Conservation (phyloP, 2,888 invertebrate genomes). For the Oxyscelio sp. region DNA sequence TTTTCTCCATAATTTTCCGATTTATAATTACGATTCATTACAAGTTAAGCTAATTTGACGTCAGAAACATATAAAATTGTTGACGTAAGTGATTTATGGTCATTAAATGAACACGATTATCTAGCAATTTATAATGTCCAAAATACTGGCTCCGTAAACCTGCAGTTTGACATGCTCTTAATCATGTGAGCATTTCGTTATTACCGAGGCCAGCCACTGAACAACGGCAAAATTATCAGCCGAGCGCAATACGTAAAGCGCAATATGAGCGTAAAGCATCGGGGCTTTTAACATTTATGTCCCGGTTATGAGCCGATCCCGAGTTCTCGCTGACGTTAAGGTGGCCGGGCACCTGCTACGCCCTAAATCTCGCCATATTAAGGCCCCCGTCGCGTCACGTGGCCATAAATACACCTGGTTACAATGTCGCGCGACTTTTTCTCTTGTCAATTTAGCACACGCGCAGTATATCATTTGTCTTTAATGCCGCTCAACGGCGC, state of each 20-base stretch:
- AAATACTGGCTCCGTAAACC: too few species aligned
- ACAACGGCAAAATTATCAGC: conserved; percentile 25
- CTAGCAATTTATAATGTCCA: too few species aligned
- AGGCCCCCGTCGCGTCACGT: conserved; percentile 74
- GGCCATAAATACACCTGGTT: conserved; percentile 70
- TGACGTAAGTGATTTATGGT: too few species aligned
- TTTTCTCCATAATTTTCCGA: too few species aligned
- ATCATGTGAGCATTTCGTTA: not conserved
- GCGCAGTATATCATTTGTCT: conserved; percentile 65
- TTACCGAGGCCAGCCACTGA: not conserved
- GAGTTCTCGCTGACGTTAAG: conserved; percentile 79
- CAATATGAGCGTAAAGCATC: conserved; percentile 66
- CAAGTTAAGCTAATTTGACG: too few species aligned
- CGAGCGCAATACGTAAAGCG: conserved; percentile 36
- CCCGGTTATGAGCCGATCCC: conserved; percentile 76
- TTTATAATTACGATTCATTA: too few species aligned
- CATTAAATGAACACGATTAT: too few species aligned
- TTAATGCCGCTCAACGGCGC: conserved; percentile 61
- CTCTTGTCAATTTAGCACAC: conserved; percentile 66
- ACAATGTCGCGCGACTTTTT: conserved; percentile 68
- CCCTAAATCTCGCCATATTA: conserved; percentile 85
- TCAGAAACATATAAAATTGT: too few species aligned
- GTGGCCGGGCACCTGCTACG: conserved; percentile 81
- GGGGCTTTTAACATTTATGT: conserved; percentile 82
- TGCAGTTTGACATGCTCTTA: too few species aligned